Evolutionary conservation across 2,888 invertebrate genomes (phyloP), one percentile per base, ranked within the genome.

Genomic region (Cartodere bifasciata): DNA sequence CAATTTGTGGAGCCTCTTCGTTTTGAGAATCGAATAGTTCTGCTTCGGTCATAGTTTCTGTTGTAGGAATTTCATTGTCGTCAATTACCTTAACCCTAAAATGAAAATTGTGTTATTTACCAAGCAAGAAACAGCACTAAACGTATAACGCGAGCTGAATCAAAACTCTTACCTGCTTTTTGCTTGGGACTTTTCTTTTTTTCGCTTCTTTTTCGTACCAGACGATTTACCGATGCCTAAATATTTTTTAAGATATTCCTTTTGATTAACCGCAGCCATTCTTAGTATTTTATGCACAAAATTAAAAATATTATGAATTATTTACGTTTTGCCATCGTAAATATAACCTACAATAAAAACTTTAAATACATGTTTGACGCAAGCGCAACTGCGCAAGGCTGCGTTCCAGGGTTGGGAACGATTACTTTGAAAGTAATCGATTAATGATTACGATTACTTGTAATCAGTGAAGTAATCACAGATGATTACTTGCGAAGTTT

Each of bases 1-100:
- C 91, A 39, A 94, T 78, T 55, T 83, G 82, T 0, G 94, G 94
- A 1, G 82, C 86, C 56, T 92, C 88, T 50, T 94, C 92, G n/a
- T 70, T 72, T 1, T 74, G 68, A 30, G 82, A 75, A 30, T 82
- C 78, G 21, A 76, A 59, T 43, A 74, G 73, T 36, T 72, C 71
- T 23, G 73, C 72, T 13, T 72, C 70, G 1, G 72, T 54, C 0
- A 75, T 59, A 16, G 72, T 64, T 15, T 75, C 62, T 31, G 71
- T 68, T 2, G 70, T 67, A 3, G 77, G 41, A 41, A 78, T 75
- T 28, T 81, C 56, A 53, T 90, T 86, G 60, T 90, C 88, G 51
- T 90, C 90, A 35, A 91, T 82, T 37, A 92, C 81, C 63, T 74
- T 78, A 1, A 87, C 72, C 34, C 82, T 83, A 55, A 13, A 57